Evolutionary conservation across 2,888 invertebrate genomes (phyloP).

Genomic region (Tolmerus cingulatus): DNA sequence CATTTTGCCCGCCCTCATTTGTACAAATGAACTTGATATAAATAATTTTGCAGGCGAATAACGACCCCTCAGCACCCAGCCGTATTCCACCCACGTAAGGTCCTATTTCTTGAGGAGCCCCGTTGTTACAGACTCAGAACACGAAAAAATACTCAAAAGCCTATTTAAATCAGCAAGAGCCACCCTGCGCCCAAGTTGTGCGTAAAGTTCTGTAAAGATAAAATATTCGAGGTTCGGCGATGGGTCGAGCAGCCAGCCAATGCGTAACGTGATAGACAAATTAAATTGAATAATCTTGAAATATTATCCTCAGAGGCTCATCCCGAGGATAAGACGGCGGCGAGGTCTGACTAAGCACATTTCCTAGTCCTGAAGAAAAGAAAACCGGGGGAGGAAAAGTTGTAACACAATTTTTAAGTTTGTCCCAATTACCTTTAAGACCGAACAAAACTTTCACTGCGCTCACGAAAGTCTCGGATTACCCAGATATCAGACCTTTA

Average conservation of each 20-base stretch:
- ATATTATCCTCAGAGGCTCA: not conserved
- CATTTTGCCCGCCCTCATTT: not conserved
- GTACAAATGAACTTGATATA: not conserved
- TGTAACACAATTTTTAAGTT: not conserved
- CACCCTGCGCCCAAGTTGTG: not conserved
- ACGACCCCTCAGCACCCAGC: not conserved
- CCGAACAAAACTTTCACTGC: not conserved
- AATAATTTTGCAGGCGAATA: not conserved
- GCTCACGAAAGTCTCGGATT: not conserved
- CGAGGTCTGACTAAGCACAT: not conserved
- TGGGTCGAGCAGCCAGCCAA: not conserved
- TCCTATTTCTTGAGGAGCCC: not conserved
- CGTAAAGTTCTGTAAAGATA: not conserved
- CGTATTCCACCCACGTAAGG: not conserved
- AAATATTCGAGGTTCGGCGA: not conserved
- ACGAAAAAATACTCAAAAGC: not conserved
- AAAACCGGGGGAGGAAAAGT: not conserved
- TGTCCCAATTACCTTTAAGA: not conserved
- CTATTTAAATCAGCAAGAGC: not conserved
- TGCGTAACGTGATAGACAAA: not conserved
- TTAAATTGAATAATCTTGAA: not conserved
- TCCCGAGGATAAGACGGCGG: not conserved
- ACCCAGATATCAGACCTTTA: not conserved
- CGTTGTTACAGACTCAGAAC: not conserved
- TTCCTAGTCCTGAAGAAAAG: not conserved